Conservation (phyloP, 2,113 vertebrate genomes). For the Tragelaphus imberbis region DNA sequence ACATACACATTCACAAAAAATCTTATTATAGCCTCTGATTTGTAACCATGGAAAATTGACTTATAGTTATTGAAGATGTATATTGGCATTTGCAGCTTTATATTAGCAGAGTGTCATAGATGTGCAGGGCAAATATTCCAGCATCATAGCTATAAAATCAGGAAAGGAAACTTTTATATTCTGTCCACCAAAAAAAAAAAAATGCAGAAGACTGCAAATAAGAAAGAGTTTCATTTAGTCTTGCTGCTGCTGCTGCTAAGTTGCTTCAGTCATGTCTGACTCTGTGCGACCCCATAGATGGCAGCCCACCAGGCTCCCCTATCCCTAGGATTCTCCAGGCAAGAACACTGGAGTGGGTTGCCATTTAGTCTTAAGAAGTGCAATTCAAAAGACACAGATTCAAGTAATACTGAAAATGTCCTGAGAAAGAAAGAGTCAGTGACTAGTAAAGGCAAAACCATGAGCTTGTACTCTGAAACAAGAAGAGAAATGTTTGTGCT, state of each 20-base stretch:
- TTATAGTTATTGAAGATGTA: slow-evolving; percentile 4
- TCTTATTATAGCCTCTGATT: slow-evolving; percentile 54
- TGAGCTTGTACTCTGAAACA: background rate
- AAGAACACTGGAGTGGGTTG: no score
- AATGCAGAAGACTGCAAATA: background rate
- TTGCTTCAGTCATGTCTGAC: no score
- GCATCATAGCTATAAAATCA: background rate
- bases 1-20: slow-evolving; percentile 52
- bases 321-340: no score
- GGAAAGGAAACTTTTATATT: background rate
- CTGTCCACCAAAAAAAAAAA: background rate
- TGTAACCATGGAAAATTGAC: slow-evolving; percentile 46
- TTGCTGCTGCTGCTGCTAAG: background rate
- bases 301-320: no score
- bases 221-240: background rate
- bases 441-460: background rate
- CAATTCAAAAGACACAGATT: background rate
- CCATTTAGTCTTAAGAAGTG: background rate
- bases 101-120: background rate
- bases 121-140: background rate
- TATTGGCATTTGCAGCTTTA: background rate
- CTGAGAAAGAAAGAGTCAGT: background rate
- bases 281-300: no score
- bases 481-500: background rate
- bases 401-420: background rate